Percentiles rank a stretch among this genome's conserved stretches.
phyloP scores from a whole-genome alignment of 1,140 invertebrate genomes.

The Lepidurus apus region DNA sequence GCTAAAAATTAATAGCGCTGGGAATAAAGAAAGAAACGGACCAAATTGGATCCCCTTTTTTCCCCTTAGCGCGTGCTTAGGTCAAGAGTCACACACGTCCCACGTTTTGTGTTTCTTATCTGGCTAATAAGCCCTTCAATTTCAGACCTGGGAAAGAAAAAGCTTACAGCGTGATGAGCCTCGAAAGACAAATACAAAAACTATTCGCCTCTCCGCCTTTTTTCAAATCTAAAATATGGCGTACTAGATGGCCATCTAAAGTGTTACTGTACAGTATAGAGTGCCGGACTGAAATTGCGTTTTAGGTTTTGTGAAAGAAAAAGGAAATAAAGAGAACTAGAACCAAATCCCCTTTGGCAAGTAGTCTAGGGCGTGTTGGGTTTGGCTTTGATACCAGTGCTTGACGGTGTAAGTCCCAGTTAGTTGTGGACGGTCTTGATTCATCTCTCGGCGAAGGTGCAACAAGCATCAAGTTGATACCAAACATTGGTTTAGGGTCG shows the following conservation, averaged over 20 bases:
- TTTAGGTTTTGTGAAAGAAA: neutral
- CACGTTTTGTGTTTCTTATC: conserved; percentile 5
- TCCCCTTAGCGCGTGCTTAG: neutral
- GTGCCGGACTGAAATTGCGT: neutral
- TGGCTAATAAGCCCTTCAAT: conserved; percentile 5
- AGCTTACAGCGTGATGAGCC: neutral
- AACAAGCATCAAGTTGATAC: conserved; percentile 15
- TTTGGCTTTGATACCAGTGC: neutral
- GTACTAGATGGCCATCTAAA: neutral
- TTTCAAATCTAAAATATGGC: neutral
- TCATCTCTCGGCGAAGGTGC: conserved; percentile 4
- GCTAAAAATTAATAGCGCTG: neutral
- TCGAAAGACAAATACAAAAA: neutral
- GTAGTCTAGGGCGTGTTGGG: neutral
- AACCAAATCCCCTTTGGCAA: neutral
- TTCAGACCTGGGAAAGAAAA: neutral
- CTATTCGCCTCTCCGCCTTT: neutral
- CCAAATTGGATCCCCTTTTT: neutral
- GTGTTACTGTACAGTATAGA: neutral
- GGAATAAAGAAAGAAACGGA: neutral
- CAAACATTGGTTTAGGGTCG: conserved; percentile 21
- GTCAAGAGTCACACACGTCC: conserved; percentile 8
- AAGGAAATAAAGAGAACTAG: neutral
- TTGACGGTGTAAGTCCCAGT: neutral
- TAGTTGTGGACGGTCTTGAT: neutral